phyloP scores from a whole-genome alignment of 2,113 vertebrate species.

The Psammodynastes pulverulentus region DNA sequence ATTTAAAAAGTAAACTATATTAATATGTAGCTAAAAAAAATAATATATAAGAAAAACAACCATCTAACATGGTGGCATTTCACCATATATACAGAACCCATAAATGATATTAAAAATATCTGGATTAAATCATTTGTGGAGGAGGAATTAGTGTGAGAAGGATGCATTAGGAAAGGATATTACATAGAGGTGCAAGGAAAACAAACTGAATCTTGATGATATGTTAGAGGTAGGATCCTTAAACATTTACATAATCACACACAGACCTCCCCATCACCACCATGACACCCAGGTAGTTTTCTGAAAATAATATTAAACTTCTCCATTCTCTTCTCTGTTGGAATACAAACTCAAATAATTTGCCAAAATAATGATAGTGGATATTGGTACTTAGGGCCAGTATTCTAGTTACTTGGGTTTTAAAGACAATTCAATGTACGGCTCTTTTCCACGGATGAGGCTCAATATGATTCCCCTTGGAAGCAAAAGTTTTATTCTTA shows the following conservation, averaged over 20 bases:
- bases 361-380: conserved; percentile 51
- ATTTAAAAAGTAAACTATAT: not conserved
- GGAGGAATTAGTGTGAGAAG: not conserved
- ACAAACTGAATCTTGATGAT: not conserved
- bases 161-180: not conserved
- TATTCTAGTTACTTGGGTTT: conserved; percentile 27
- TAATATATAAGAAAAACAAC: not conserved
- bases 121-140: not conserved
- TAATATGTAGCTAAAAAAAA: not conserved
- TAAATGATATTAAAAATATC: not conserved
- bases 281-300: conserved; percentile 32
- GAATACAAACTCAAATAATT: conserved; percentile 53
- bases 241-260: not conserved
- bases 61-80: not conserved
- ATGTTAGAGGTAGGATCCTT: not conserved
- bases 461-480: not conserved
- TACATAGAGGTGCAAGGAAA: not conserved
- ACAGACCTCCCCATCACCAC: not conserved
- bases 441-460: not conserved
- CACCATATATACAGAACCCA: not conserved
- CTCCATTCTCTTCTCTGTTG: conserved; percentile 23
- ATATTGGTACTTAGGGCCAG: conserved; percentile 51
- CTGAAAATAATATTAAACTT: conserved; percentile 31
- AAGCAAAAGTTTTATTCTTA: not conserved
- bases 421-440: conserved; percentile 22